Evolutionary conservation across 64 coral and sea anemone species (phyloP).

Genomic region (Trachythela sp.): DNA sequence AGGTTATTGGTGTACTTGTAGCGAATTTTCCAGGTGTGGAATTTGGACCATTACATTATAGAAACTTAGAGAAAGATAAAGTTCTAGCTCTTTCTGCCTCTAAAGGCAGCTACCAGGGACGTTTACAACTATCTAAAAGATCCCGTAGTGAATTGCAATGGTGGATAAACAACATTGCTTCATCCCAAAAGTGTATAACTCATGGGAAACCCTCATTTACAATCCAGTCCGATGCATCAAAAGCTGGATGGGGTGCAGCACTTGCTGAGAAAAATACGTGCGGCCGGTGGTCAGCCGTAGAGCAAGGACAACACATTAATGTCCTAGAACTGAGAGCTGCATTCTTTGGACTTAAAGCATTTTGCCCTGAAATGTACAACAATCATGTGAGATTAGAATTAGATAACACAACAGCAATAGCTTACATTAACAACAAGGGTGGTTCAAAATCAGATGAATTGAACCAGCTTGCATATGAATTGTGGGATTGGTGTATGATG

Average conservation of each 20-base stretch:
- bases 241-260: slow-evolving; percentile 28
- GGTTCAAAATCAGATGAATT: neutral
- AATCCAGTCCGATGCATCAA: slow-evolving; percentile 49
- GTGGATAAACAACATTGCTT: slow-evolving; percentile 41
- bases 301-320: neutral
- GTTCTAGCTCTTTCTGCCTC: slow-evolving; percentile 21
- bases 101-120: slow-evolving; percentile 28
- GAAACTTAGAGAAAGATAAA: slow-evolving; percentile 37
- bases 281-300: neutral
- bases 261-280: neutral
- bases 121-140: neutral
- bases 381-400: slow-evolving; percentile 4
- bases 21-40: slow-evolving; percentile 43
- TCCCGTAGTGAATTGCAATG: slow-evolving; percentile 38
- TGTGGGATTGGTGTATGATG: slow-evolving; percentile 6
- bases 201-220: slow-evolving; percentile 14
- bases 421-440: neutral
- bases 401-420: slow-evolving; percentile 2
- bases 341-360: neutral
- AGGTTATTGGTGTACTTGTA: slow-evolving; percentile 49
- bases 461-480: neutral
- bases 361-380: neutral
- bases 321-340: neutral
- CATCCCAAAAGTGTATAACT: neutral
- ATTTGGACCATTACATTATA: slow-evolving; percentile 43